These are phyloP conservation scores for Rhopilema esculentum DNA, from an alignment of 30 jellyfish, hydroid and myxozoan species.

Conservation along the genomic window DNA sequence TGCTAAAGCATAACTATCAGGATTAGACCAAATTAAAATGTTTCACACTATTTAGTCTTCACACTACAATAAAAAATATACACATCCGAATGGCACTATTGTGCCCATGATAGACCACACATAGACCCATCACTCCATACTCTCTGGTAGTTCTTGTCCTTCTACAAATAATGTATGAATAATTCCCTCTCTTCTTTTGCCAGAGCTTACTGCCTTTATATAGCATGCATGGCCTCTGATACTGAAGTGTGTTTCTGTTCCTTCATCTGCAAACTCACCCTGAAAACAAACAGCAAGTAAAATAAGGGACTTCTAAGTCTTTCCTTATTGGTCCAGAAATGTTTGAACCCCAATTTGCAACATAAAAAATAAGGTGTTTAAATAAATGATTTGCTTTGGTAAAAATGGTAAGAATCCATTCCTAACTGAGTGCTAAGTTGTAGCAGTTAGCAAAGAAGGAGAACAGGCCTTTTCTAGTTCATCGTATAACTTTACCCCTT, in stretches of 20 bases:
- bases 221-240: slow-evolving; percentile 84
- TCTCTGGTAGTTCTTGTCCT: slow-evolving; percentile 83
- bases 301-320: no score
- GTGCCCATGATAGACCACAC: no score
- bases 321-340: no score
- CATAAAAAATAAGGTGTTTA: neutral
- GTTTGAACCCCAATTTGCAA: no score
- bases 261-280: slow-evolving; percentile 98
- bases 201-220: slow-evolving; percentile 93
- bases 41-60: neutral
- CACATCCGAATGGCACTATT: no score
- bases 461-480: no score
- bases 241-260: slow-evolving; percentile 96
- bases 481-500: no score
- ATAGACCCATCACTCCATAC: slow-evolving; percentile 49
- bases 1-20: neutral
- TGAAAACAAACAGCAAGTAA: slow-evolving; percentile 35
- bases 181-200: slow-evolving; percentile 86
- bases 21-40: neutral
- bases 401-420: no score
- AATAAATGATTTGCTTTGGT: no score
- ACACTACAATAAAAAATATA: no score
- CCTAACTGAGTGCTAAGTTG: no score
- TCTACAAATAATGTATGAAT: slow-evolving; percentile 79
- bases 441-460: no score